Evolutionary conservation across 2,113 vertebrate genomes (phyloP), one percentile per base, ranked within the genome.

Genomic region (Pseudois nayaur): DNA sequence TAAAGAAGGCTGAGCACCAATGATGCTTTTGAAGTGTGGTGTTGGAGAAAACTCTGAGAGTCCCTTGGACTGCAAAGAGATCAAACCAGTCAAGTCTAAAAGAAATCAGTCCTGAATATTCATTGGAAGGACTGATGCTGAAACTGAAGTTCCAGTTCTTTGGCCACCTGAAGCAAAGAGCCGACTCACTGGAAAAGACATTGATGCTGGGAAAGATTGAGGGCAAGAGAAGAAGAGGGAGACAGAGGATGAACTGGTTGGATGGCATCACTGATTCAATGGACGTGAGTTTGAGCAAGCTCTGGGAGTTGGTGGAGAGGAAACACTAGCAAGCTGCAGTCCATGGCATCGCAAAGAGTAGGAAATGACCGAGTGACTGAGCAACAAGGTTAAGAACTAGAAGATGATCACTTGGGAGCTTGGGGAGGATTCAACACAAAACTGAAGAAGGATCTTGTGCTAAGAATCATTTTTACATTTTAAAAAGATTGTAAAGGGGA

Each of bases 401-500:
- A 88, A 57, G 31, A 74, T 86, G 88, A 91, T 79, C 50, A 4
- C 78, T 71, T 95, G 19, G 36, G 59, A 67, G 12, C 21, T 33
- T 87, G 48, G 48, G 36, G 40, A 23, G 55, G 17, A 95, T 89
- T 96, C 27, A 29, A 54, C 59, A 81, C 84, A 87, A 94, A 95
- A 60, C 12, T 55, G 23, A 57, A 96, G 89, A 33, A 31, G 17
- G 50, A 40, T 81, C n/a, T 91, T 82, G n/a, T 54, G 60, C 83
- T 92, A 71, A 94, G 87, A 89, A 84, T 83, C n/a, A 1, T 54
- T 94, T 54, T 95, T 92, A 59, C 5, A 76, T 94, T 94, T 97
- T 94, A 90, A 87, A 88, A 97, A 45, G 81, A 90, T 59, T 82
- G 6, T 23, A 54, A 54, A 52, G 33, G 48, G 23, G 52, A n/a